These are phyloP conservation scores for Brachionus plicatilis DNA, from an alignment of 1,140 invertebrate genomes.

Conservation along the genomic window DNA sequence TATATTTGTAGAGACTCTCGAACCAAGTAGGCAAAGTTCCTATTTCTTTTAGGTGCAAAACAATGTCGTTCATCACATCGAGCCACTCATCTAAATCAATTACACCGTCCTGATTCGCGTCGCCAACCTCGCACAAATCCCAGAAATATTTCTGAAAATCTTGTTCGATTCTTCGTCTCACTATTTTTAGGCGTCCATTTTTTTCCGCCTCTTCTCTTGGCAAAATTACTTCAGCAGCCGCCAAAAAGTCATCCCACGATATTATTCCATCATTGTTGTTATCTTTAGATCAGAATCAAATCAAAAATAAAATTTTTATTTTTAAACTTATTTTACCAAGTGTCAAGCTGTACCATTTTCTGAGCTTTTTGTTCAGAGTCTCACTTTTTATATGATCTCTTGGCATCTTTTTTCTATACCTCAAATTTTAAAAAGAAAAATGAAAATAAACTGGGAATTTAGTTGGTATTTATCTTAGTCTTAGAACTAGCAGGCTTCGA, in stretches of 20 bases:
- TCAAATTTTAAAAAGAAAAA: background rate
- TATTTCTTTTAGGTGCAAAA: constrained; percentile 21
- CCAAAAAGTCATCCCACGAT: constrained; percentile 32
- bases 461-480: background rate
- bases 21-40: constrained; percentile 35
- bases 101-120: constrained; percentile 39
- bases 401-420: background rate
- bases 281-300: background rate
- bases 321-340: background rate
- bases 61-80: constrained; percentile 41
- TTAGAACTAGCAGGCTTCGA: background rate
- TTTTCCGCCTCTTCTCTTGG: constrained; percentile 20
- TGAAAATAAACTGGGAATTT: background rate
- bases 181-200: constrained; percentile 31
- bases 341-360: background rate
- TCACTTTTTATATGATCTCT: background rate
- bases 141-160: constrained; percentile 41
- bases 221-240: constrained; percentile 30
- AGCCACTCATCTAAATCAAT: constrained; percentile 41
- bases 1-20: constrained; percentile 36
- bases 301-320: background rate
- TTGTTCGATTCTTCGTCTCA: constrained; percentile 37
- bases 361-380: background rate
- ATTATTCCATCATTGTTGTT: constrained; percentile 38
- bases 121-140: constrained; percentile 41